Evolutionary conservation across 2,888 invertebrate genomes (phyloP).

Genomic region (Conomelus anceps): DNA sequence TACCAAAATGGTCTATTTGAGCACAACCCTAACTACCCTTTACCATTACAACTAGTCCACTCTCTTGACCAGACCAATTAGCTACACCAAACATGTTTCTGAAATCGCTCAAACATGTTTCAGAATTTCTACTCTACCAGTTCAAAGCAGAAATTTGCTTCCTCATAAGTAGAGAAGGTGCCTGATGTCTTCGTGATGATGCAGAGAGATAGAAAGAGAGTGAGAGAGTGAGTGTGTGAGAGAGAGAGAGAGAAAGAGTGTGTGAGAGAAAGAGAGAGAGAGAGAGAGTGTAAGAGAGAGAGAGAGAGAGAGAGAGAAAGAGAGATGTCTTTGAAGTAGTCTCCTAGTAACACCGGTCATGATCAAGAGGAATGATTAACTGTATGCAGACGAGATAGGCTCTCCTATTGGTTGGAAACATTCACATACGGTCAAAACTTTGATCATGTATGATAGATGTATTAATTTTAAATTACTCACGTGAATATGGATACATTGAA

Average conservation of each 20-base stretch:
- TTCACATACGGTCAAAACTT: not conserved
- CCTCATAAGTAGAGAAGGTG: too few relatives aligned
- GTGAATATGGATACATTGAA: not conserved
- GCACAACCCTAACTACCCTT: not conserved
- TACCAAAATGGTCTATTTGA: not conserved
- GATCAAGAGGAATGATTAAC: not conserved
- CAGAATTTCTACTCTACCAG: too few relatives aligned
- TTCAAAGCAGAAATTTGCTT: not conserved
- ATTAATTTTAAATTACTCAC: not conserved
- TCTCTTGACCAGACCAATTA: not conserved
- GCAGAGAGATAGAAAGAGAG: too few relatives aligned
- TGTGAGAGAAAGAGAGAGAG: too few relatives aligned
- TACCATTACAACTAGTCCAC: not conserved
- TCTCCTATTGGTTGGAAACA: not conserved
- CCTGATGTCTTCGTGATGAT: too few relatives aligned
- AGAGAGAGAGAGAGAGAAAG: too few relatives aligned
- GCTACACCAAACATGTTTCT: not conserved
- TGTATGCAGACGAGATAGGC: not conserved
- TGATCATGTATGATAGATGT: not conserved
- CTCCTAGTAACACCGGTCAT: not conserved
- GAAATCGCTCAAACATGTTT: not conserved
- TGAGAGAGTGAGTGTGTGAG: too few relatives aligned
- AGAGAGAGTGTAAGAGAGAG: too few relatives aligned
- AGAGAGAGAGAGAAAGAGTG: too few relatives aligned
- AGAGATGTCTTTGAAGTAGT: not conserved